A percentile compares a stretch with the other conserved stretches of the same genome.
These are phyloP conservation scores for Bimastos eiseni DNA, from an alignment of 2,888 invertebrate species.

Conservation along the genomic window DNA sequence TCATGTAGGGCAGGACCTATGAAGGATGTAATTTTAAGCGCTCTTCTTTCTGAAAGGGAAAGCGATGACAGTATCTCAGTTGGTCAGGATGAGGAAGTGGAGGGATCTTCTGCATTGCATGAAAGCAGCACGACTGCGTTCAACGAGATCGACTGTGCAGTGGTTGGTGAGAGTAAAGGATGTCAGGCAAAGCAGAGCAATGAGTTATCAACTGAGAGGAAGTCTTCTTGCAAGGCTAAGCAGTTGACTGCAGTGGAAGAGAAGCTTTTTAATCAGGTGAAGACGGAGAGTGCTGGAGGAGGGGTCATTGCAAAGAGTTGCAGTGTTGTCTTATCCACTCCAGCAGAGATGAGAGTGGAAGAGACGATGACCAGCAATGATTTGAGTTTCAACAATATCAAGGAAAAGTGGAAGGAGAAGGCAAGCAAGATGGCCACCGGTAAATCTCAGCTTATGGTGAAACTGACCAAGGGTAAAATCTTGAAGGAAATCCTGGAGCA, in stretches of 20 bases:
- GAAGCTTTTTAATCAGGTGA: not conserved
- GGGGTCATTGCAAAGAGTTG: not conserved
- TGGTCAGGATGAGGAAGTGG: not conserved
- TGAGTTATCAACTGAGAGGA: not conserved
- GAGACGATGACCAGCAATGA: not conserved
- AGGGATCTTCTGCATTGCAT: not conserved
- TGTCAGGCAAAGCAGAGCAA: not conserved
- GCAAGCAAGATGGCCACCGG: not conserved
- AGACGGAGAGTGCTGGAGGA: not conserved
- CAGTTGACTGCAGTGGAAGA: not conserved
- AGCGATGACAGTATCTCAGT: not conserved
- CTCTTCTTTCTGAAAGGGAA: not conserved
- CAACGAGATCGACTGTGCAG: not conserved
- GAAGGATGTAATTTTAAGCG: not conserved
- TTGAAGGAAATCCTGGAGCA: constrained; percentile 1
- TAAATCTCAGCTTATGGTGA: constrained; percentile 13
- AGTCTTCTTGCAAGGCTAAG: not conserved
- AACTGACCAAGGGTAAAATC: not conserved
- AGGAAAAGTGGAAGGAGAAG: constrained; percentile 13
- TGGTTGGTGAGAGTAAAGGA: not conserved
- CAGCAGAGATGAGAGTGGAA: not conserved
- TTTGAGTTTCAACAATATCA: not conserved
- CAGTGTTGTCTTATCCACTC: constrained; percentile 1
- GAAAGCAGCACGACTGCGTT: not conserved
- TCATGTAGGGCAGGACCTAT: not conserved